Evolutionary conservation across 2,888 invertebrate genomes (phyloP).

Genomic region (Eutolmus rufibarbis): DNA sequence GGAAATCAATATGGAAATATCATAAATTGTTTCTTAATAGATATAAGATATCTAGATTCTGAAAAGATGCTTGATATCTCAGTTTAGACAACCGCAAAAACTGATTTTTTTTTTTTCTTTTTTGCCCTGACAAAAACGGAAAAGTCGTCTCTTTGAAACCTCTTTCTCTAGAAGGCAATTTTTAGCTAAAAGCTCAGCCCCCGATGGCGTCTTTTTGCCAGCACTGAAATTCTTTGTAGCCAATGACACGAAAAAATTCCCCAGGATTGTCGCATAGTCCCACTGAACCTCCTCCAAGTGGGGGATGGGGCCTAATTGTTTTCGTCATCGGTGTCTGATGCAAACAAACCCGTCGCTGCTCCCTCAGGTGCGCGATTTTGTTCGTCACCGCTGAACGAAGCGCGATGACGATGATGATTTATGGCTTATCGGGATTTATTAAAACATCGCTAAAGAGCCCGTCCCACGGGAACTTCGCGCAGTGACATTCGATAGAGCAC

Average conservation of each 20-base stretch:
- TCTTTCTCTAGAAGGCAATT: neutral
- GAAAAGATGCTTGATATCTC: neutral
- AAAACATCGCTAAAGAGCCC: neutral
- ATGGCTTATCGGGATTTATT: slow-evolving; percentile 3
- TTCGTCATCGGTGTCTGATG: neutral
- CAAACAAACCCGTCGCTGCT: neutral
- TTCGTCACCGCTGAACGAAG: neutral
- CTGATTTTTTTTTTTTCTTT: too few species aligned
- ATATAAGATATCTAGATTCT: neutral
- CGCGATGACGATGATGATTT: neutral
- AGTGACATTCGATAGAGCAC: neutral
- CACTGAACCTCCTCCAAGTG: neutral
- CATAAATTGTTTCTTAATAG: neutral
- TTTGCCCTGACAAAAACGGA: too few species aligned
- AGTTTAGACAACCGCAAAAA: neutral
- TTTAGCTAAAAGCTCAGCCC: neutral
- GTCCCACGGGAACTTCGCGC: neutral
- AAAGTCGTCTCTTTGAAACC: too few species aligned
- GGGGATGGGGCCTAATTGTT: neutral
- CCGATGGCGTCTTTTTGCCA: neutral
- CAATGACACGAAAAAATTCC: neutral
- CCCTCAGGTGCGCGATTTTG: neutral
- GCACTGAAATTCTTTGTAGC: neutral
- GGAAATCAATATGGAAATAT: neutral
- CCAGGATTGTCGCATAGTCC: neutral